Evolutionary conservation across 2,888 invertebrate genomes (phyloP), one percentile per base, ranked within the genome.

Genomic region (Drosophila lutescens): DNA sequence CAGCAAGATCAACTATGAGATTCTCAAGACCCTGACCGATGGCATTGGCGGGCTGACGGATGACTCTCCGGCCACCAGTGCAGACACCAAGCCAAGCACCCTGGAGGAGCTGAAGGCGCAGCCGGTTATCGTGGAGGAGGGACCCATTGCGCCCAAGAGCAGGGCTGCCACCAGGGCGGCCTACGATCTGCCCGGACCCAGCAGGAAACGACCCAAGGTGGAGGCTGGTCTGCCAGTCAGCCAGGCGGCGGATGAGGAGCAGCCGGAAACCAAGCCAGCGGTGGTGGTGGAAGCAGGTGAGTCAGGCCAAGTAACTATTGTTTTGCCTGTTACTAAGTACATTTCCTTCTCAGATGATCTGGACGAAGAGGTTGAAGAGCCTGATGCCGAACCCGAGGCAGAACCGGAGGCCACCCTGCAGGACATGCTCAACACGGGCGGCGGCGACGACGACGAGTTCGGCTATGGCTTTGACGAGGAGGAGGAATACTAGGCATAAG

Each of bases 1-100:
- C 4, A 95, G 95, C 5, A 99, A 99, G 93, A 98, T 99, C 60
- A 99, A 99, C 92, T 99, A 99, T 90, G 99, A 99, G 81, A 98
- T 99, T 41, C 93, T 99, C 67, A 97, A 96, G 91, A 96, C 96
- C 80, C 93, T 98, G 60, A 92, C 91, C 6, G 91, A 89, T 32
- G 83, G 85, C 50, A 75, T 74, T 32, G 55, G 60, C 15, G 49
- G 72, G 1, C 38, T 78, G 17, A 67, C 79, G 13, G 75, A 74
- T 12, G 75, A 74, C 10, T 47, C 61, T 0, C 63, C 61, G 0
- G 20, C 59, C 4, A 5, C 73, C 1, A 66, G 53, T 20, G 54
- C 47, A 12, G 38, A 36, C 0, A 58, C 73, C 12, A 86, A 79
- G 36, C 80, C 68, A 7, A 67, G 57, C 5, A 66, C 76, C 10